Conservation (phyloP, 2,113 vertebrate species). For the Myxocyprinus asiaticus region DNA sequence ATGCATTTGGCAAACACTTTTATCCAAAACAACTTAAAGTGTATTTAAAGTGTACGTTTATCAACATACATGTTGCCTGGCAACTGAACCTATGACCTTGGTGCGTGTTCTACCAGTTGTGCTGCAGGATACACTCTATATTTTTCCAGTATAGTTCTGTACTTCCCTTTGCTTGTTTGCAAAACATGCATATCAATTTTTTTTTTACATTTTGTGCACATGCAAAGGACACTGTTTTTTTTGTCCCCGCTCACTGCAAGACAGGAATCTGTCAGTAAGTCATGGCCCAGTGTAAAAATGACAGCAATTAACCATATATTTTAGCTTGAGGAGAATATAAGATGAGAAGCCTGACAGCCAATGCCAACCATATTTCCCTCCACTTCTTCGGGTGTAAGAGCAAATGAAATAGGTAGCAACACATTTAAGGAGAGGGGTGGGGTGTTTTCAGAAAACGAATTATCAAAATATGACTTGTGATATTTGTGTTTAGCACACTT, state of each 20-base stretch:
- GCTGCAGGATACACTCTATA: too few species aligned
- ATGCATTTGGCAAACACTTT: too few species aligned
- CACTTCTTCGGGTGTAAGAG: constrained; percentile 85
- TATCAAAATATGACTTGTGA: constrained; percentile 88
- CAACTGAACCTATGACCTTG: too few species aligned
- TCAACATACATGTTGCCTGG: too few species aligned
- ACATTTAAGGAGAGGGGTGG: constrained; percentile 78
- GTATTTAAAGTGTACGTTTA: too few species aligned
- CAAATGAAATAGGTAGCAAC: constrained; percentile 86
- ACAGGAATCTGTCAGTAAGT: constrained; percentile 60
- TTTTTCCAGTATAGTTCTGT: neutral
- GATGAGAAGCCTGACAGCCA: constrained; percentile 98
- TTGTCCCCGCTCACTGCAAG: constrained; percentile 35
- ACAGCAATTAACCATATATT: constrained; percentile 99
- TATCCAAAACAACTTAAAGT: too few species aligned
- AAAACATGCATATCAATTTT: constrained; percentile 29
- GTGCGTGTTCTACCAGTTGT: too few species aligned
- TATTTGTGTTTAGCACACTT: constrained; percentile 87
- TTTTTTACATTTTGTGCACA: constrained; percentile 36
- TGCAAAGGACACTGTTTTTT: constrained; percentile 23
- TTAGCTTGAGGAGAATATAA: constrained; percentile 98
- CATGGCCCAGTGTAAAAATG: constrained; percentile 98
- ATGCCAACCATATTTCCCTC: constrained; percentile 84
- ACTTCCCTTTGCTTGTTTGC: constrained; percentile 15
- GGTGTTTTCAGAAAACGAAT: constrained; percentile 84